Evolutionary conservation across 1,140 invertebrate genomes (phyloP).

Genomic region (Drosophila suzukii): DNA sequence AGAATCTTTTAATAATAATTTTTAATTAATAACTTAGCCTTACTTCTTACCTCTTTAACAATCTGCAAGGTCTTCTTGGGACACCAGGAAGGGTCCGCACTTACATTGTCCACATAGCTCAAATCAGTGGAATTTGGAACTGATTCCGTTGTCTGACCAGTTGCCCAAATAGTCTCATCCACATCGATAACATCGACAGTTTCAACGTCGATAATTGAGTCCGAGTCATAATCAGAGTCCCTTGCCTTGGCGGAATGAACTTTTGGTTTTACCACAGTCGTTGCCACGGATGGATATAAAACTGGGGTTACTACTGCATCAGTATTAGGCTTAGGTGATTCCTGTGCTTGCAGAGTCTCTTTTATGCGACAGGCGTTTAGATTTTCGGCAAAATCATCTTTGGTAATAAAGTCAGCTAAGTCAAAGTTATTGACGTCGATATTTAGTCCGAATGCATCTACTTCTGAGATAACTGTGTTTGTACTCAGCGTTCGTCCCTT

Average conservation of each 20-base stretch:
- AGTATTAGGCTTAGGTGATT: not conserved
- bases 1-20: not conserved
- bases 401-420: constrained; percentile 81
- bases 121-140: constrained; percentile 41
- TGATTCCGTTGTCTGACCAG: not conserved
- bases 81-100: constrained; percentile 77
- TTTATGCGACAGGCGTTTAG: constrained; percentile 33
- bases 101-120: constrained; percentile 73
- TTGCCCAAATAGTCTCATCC: constrained; percentile 41
- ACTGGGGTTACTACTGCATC: not conserved
- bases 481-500: constrained; percentile 73
- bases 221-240: constrained; percentile 74
- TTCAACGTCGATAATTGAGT: constrained; percentile 81
- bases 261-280: not conserved
- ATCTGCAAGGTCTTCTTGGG: constrained; percentile 49
- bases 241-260: constrained; percentile 19
- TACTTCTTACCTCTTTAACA: constrained; percentile 61
- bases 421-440: constrained; percentile 81
- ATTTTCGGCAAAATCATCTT: constrained; percentile 74
- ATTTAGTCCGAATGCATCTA: constrained; percentile 65
- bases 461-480: constrained; percentile 67
- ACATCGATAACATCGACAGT: constrained; percentile 73
- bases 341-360: constrained; percentile 12
- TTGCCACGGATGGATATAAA: not conserved
- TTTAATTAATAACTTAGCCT: not conserved